Base-by-base conservation (phyloP, 2,888 invertebrate species). In the Strigamia transsilvanica region DNA sequence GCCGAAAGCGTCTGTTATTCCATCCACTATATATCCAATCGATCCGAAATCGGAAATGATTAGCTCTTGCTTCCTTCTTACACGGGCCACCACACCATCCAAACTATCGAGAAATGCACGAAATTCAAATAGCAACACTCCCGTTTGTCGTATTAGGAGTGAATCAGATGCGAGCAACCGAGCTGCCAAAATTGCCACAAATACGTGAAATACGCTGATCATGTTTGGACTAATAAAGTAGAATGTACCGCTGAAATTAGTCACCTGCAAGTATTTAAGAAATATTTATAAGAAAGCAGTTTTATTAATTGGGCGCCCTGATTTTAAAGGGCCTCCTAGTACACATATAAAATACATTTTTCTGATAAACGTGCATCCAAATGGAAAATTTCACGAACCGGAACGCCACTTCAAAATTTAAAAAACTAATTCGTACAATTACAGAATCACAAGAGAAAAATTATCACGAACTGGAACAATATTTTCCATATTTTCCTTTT, bases 81-180 rank as follows among this genome's bases (percentile, higher is more conserved):
- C 92, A 83, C 96, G 91, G 0, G 95, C 95, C 2, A 96, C 93
- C 86, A 94, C 93, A 0, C 96, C 96, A 86, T 96, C 96, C 83
- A 96, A 88, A 86, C 94, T 94, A 86, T 96, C 96, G 81, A 96
- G 87, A 89, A 94, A 94, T 84, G 94, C 94, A 84, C 96, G 90
- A 56, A 95, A 88, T 88, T 94, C 93, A 87, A 94, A 96, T 23
- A 96, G 87, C 1, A 94, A 87, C 0, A 95, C 92, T 0, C 93
- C 95, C 0, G 94, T 84, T 27, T 95, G 90, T 38, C 96, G 90
- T 27, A 91, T 91, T 2, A 92, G 90, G 18, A 96, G 87, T 85
- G 91, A 93, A 86, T 93, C 93, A 81, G 92, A 93, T 1, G 93
- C 91, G 78, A 96, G 89, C 81, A 94, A 90, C 86, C 93, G 93